Evolutionary conservation across 2,888 invertebrate species (phyloP).

Genomic region (Xestoiulus laeticollis): DNA sequence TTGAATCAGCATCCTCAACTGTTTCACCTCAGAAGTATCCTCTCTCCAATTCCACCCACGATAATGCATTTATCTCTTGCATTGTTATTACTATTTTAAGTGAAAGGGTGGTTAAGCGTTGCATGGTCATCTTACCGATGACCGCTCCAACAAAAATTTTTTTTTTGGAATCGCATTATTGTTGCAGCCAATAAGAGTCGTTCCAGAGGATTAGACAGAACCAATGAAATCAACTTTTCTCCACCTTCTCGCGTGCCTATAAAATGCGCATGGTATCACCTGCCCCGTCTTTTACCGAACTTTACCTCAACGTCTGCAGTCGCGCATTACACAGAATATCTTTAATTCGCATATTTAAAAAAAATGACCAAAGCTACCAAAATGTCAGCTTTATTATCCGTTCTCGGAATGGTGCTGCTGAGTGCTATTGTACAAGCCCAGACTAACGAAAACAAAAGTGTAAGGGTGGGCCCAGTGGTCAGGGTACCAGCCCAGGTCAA

Average conservation of each 20-base stretch:
- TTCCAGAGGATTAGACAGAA: not conserved
- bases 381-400: constrained; percentile 40
- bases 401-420: constrained; percentile 47
- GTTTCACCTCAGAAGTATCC: not conserved
- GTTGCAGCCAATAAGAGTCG: not conserved
- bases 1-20: not conserved
- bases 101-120: constrained; percentile 1
- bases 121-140: constrained; percentile 17
- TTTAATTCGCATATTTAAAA: constrained; percentile 4
- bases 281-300: constrained; percentile 48
- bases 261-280: constrained; percentile 42
- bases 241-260: constrained; percentile 40
- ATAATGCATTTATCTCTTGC: not conserved
- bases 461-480: constrained; percentile 55
- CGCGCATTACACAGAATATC: constrained; percentile 11
- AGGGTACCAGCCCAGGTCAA: constrained; percentile 54
- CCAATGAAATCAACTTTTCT: constrained; percentile 23
- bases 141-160: not conserved
- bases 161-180: not conserved
- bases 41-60: constrained; percentile 4
- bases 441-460: constrained; percentile 54
- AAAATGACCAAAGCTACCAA: constrained; percentile 42
- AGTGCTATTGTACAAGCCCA: constrained; percentile 39
- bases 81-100: constrained; percentile 28
- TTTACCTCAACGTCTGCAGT: constrained; percentile 42